A percentile compares a stretch with the other conserved stretches of the same genome.
Conservation (phyloP, 1,140 invertebrate species). For the Neomicropteryx cornuta region DNA sequence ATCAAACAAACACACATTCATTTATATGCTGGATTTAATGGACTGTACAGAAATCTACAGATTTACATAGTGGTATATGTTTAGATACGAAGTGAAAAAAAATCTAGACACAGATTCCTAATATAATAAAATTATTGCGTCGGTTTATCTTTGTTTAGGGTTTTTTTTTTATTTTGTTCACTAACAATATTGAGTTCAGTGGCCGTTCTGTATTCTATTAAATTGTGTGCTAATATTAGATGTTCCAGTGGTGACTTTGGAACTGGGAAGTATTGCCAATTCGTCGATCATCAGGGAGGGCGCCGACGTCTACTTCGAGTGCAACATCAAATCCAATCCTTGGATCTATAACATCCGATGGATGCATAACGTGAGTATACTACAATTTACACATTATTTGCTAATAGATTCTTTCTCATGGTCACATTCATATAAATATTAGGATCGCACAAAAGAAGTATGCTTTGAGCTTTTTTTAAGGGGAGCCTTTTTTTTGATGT, state of each 20-base stretch:
- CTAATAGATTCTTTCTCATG: neutral
- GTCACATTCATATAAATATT: neutral
- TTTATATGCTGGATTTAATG: too few relatives aligned
- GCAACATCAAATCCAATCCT: conserved; percentile 64
- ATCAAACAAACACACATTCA: too few relatives aligned
- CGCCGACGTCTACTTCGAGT: conserved; percentile 70
- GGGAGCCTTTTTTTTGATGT: too few relatives aligned
- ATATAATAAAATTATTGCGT: too few relatives aligned
- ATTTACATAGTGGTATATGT: too few relatives aligned
- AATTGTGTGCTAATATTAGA: conserved; percentile 29
- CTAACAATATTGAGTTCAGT: too few relatives aligned
- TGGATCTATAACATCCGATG: conserved; percentile 60
- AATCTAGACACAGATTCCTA: too few relatives aligned
- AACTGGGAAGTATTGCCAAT: conserved; percentile 55
- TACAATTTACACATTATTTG: neutral
- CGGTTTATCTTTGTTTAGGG: too few relatives aligned
- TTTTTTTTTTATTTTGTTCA: neutral
- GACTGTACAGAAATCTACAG: too few relatives aligned
- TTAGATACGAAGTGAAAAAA: too few relatives aligned
- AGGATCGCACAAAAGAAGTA: neutral
- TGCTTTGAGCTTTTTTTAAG: neutral
- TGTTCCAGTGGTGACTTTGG: conserved; percentile 52
- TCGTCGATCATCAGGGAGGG: conserved; percentile 55
- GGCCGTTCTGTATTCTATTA: too few relatives aligned
- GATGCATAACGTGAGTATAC: conserved; percentile 55